Evolutionary conservation across 2,888 invertebrate species (phyloP).

Genomic region (Tinea semifulvella): DNA sequence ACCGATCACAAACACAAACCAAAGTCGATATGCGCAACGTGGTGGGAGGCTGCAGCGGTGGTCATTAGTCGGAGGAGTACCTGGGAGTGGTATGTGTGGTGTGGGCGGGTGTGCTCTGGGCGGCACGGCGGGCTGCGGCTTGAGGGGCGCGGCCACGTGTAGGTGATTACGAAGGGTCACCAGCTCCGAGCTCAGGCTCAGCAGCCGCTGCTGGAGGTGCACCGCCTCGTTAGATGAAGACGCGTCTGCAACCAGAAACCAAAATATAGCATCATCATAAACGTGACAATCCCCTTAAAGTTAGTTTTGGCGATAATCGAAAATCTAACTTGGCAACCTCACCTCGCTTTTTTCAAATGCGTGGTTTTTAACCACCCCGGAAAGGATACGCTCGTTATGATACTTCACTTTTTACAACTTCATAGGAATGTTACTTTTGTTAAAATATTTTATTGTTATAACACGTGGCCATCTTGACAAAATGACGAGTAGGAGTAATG

Average conservation of each 20-base stretch:
- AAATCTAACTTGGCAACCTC: too few species aligned
- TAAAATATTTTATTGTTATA: too few species aligned
- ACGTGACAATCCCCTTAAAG: too few species aligned
- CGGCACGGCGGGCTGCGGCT: conserved; percentile 23
- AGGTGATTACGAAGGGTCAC: conserved; percentile 90
- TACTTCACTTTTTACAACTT: too few species aligned
- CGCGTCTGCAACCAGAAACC: conserved; percentile 87
- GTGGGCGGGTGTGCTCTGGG: conserved; percentile 16
- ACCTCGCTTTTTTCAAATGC: too few species aligned
- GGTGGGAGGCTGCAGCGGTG: conserved; percentile 23
- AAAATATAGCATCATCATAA: too few species aligned
- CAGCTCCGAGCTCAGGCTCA: conserved; percentile 90
- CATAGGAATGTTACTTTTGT: too few species aligned
- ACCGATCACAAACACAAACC: conserved; percentile 54
- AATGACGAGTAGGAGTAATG: too few species aligned
- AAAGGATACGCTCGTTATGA: too few species aligned
- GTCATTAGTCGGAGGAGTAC: conserved; percentile 6
- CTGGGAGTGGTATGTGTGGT: conserved; percentile 15
- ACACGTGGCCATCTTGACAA: too few species aligned
- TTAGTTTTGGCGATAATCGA: too few species aligned
- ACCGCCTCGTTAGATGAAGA: conserved; percentile 95
- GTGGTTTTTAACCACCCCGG: too few species aligned
- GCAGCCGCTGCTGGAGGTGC: conserved; percentile 89
- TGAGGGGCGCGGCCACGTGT: conserved; percentile 70
- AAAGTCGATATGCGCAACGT: conserved; percentile 17